Percentiles rank a stretch among this genome's conserved stretches.
Evolutionary conservation across 2,797 vertebrate genomes (phyloP).

Genomic region (Poecilia gillii): DNA sequence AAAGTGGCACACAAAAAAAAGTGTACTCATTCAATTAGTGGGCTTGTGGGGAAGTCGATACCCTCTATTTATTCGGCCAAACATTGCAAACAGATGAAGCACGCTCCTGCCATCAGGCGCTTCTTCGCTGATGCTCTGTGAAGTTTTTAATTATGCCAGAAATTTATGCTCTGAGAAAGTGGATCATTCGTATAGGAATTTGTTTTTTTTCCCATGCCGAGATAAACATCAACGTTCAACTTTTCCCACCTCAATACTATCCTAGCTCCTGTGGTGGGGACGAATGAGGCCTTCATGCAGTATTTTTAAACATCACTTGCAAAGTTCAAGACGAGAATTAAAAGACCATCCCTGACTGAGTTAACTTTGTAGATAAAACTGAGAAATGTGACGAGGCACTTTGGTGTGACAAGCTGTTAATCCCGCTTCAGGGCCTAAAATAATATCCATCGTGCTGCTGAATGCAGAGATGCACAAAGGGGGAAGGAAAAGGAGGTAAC

Average conservation of each 20-base stretch:
- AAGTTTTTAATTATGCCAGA: conserved; percentile 75
- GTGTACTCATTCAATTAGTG: conserved; percentile 68
- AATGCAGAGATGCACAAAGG: conserved; percentile 75
- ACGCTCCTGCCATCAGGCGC: conserved; percentile 53
- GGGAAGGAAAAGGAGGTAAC: conserved; percentile 70
- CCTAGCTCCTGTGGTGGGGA: conserved; percentile 10
- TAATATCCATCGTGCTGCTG: conserved; percentile 60
- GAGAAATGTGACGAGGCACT: conserved; percentile 43
- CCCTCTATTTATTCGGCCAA: conserved; percentile 74
- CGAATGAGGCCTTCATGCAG: conserved; percentile 8
- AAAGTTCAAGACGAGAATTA: conserved; percentile 18
- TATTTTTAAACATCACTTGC: conserved; percentile 21
- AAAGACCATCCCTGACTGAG: conserved; percentile 31
- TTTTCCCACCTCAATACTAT: conserved; percentile 18
- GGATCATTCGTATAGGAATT: conserved; percentile 52
- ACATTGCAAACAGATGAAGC: conserved; percentile 64
- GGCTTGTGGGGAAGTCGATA: conserved; percentile 66
- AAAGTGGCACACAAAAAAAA: conserved; percentile 55
- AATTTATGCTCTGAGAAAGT: conserved; percentile 70
- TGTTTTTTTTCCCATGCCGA: conserved; percentile 55
- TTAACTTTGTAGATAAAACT: conserved; percentile 32
- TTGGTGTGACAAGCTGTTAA: conserved; percentile 57
- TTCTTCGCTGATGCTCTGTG: conserved; percentile 50
- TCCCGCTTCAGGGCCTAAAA: conserved; percentile 68
- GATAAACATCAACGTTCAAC: conserved; percentile 18